Conservation (phyloP, 2,797 vertebrate genomes). For the Spondyliosoma cantharus region DNA sequence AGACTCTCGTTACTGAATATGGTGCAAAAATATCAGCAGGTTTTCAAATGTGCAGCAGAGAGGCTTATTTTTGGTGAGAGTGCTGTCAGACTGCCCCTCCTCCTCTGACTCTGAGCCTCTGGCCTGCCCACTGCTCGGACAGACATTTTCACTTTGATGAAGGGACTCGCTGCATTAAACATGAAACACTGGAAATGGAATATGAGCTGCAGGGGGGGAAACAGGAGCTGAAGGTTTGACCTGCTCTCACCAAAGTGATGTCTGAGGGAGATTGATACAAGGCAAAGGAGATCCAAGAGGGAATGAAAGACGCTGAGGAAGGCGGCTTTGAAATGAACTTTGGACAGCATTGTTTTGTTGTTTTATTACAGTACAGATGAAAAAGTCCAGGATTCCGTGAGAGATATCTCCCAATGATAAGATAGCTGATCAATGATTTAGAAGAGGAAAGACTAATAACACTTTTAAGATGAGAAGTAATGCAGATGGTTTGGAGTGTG, state of each 20-base stretch:
- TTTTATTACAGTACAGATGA: not conserved
- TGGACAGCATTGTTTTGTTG: not conserved
- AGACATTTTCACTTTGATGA: conserved; percentile 60
- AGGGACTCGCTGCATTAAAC: conserved; percentile 62
- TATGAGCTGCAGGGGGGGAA: conserved; percentile 29
- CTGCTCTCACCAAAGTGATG: conserved; percentile 3
- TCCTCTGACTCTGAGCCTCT: conserved; percentile 36
- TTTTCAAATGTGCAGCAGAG: not conserved
- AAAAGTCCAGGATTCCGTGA: not conserved
- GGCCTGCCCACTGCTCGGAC: conserved; percentile 47
- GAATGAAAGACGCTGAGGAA: conserved; percentile 3
- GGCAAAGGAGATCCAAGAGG: not conserved
- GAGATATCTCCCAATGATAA: not conserved
- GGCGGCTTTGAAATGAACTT: not conserved
- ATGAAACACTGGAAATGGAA: conserved; percentile 61
- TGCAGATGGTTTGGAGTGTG: not conserved
- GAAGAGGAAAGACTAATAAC: not conserved
- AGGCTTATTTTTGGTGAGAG: not conserved
- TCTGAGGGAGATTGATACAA: conserved; percentile 5
- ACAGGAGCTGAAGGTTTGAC: conserved; percentile 25
- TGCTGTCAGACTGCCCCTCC: not conserved
- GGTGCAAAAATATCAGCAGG: not conserved
- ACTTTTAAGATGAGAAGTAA: not conserved
- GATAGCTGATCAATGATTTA: not conserved
- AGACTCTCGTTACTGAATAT: not conserved